Percentiles rank a stretch among this genome's conserved stretches.
These are phyloP conservation scores for Planiliza haematocheilus DNA, from an alignment of 2,113 vertebrate genomes.

Conservation along the genomic window DNA sequence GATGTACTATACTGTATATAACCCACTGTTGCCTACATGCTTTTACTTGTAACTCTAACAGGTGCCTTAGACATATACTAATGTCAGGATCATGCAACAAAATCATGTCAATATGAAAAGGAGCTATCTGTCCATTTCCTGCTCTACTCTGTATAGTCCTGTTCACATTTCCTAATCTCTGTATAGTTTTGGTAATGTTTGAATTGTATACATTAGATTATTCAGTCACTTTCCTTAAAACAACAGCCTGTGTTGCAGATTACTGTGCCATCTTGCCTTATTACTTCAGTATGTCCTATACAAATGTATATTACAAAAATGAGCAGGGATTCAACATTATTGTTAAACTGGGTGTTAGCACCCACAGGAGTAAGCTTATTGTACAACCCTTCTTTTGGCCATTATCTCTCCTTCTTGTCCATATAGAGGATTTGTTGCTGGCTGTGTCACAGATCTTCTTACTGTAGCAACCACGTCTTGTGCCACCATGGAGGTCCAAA, in stretches of 20 bases:
- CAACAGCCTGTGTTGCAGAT: not conserved
- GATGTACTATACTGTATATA: slow-evolving; percentile 28
- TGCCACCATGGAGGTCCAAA: slow-evolving; percentile 56
- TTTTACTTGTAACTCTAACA: slow-evolving; percentile 15
- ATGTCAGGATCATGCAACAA: slow-evolving; percentile 16
- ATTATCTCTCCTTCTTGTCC: slow-evolving; percentile 32
- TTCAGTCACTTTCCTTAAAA: not conserved
- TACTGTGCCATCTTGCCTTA: not conserved
- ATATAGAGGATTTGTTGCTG: slow-evolving; percentile 22
- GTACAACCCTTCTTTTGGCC: slow-evolving; percentile 28
- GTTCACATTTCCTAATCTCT: not conserved
- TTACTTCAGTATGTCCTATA: not conserved
- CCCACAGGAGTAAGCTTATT: slow-evolving; percentile 14
- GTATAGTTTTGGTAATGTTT: not conserved
- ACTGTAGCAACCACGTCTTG: slow-evolving; percentile 34
- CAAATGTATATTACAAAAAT: not conserved
- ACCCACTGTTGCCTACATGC: not conserved
- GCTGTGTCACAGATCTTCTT: slow-evolving; percentile 54
- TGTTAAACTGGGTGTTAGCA: slow-evolving; percentile 1
- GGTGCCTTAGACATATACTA: not conserved
- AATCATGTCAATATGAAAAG: slow-evolving; percentile 3
- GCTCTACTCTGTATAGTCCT: not conserved
- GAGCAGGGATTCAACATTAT: not conserved
- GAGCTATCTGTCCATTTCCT: not conserved
- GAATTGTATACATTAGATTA: not conserved